Conservation (phyloP, 2,797 vertebrate genomes). For the Anguilla obscura region DNA sequence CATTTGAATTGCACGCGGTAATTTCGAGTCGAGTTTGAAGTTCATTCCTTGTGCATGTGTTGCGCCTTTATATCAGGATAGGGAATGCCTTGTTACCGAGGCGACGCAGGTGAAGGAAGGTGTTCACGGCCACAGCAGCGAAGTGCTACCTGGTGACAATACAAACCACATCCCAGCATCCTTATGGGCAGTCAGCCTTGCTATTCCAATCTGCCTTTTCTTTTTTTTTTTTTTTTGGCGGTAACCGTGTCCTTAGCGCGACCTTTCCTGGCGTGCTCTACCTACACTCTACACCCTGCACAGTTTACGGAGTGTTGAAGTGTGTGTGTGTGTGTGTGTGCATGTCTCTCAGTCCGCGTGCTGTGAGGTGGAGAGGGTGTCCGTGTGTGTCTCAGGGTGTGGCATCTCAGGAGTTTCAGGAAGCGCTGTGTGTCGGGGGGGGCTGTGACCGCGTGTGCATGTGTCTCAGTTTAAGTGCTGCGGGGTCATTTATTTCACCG, state of each 20-base stretch:
- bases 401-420: neutral
- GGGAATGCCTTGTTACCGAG: neutral
- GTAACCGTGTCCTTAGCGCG: neutral
- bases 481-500: constrained; percentile 97
- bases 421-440: neutral
- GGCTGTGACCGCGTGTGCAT: constrained; percentile 17
- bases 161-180: neutral
- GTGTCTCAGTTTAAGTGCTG: constrained; percentile 90
- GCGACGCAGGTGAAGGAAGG: neutral
- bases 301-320: neutral
- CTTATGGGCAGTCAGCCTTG: neutral
- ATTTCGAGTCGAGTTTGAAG: neutral
- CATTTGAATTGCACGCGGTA: neutral
- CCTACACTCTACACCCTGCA: neutral
- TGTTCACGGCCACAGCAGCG: neutral
- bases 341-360: neutral
- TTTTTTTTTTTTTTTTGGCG: neutral
- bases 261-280: neutral
- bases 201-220: neutral
- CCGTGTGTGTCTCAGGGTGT: neutral
- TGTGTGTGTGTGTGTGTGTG: neutral
- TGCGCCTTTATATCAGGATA: neutral
- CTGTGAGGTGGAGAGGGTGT: neutral
- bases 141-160: neutral
- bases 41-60: neutral